A percentile compares a stretch with the other conserved stretches of the same genome.
Evolutionary conservation across 2,113 vertebrate species (phyloP).

Genomic region (Vimba vimba): DNA sequence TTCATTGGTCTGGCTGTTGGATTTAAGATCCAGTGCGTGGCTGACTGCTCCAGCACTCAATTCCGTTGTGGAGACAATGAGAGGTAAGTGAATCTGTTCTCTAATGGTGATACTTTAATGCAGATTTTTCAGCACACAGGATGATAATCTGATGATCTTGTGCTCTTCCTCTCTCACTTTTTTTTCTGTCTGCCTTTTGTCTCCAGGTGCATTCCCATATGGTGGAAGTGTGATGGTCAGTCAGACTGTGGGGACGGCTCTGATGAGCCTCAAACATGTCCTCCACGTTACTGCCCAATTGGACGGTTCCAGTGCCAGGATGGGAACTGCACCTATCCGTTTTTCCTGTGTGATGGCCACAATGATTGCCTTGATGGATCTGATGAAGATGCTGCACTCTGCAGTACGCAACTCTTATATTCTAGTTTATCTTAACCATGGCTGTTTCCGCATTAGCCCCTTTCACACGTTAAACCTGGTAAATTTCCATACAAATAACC

Average conservation of each 20-base stretch:
- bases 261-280: slow-evolving; percentile 88
- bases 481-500: too few species aligned
- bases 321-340: slow-evolving; percentile 69
- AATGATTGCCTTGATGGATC: slow-evolving; percentile 71
- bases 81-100: slow-evolving; percentile 74
- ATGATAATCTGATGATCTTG: background rate
- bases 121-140: slow-evolving; percentile 47
- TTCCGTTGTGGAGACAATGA: slow-evolving; percentile 93
- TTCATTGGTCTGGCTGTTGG: slow-evolving; percentile 81
- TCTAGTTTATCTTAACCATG: background rate
- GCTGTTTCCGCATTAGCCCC: background rate
- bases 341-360: slow-evolving; percentile 69
- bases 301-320: slow-evolving; percentile 77
- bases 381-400: slow-evolving; percentile 76
- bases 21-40: slow-evolving; percentile 81
- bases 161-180: slow-evolving; percentile 58
- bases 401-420: slow-evolving; percentile 65
- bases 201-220: slow-evolving; percentile 94
- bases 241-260: slow-evolving; percentile 93
- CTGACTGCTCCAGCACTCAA: slow-evolving; percentile 94
- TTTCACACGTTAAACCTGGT: too few species aligned
- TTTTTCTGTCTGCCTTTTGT: background rate
- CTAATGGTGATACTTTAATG: slow-evolving; percentile 69
- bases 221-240: slow-evolving; percentile 98
- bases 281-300: slow-evolving; percentile 76